Evolutionary conservation across 2,113 vertebrate species (phyloP), one percentile per base, ranked within the genome.

Genomic region (Brachypodius melanocephalos): DNA sequence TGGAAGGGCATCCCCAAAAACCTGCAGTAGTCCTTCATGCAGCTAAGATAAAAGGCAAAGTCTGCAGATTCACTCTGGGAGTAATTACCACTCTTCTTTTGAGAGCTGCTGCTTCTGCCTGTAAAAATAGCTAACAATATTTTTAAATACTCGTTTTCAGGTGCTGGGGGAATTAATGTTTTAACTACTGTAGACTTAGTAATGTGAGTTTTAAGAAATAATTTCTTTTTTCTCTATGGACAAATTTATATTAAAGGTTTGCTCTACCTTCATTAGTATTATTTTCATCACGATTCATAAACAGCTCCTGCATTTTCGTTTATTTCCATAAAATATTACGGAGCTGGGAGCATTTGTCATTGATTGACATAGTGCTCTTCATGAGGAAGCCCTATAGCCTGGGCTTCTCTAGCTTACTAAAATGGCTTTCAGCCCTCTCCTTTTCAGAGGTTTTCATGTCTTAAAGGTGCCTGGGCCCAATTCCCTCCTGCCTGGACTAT

Each of bases 61-160:
- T 63, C 93, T 85, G 43, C 28, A 77, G 34, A 76, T 85, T 73
- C 26, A 9, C 71, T 89, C 54, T 77, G 71, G 66, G 91, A 85
- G 42, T 54, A 95, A 93, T 88, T 94, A 83, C 31, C 31, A 15
- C 55, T 65, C 71, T 79, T n/a, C 71, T 88, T 24, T 18, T 77
- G 74, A 85, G 85, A 89, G 71, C 61, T 89, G 45, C 78, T 83
- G 78, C 63, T 88, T 89, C 78, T 73, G 71, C 74, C 14, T 76
- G 72, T 85, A 85, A 89, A 95, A 94, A 96, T 89, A 94, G 89
- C 89, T 90, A 72, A 36, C 55, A 93, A 24, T 83, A 77, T 84
- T 90, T 93, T 93, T 85, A 93, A 95, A 82, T 69, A 78, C 40
- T 72, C 6, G 1, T 73, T 93, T 94, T 89, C 80, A 83, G 62